phyloP scores from a whole-genome alignment of 2,797 vertebrate genomes.

The Spinibarbus caldwelli region DNA sequence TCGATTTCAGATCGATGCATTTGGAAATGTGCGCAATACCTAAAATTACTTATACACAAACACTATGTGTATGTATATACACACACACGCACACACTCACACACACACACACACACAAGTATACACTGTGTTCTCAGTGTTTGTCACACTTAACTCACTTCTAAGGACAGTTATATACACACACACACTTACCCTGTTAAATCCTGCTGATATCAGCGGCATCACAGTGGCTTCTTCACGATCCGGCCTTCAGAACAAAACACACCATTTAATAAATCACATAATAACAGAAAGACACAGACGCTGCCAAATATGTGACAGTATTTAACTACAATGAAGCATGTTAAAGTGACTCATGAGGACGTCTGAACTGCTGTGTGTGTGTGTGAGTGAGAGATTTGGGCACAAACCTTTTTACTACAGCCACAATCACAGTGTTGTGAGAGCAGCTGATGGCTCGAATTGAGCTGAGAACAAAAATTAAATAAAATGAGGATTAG shows the following conservation, averaged over 20 bases:
- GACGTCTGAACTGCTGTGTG: not conserved
- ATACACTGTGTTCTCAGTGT: not conserved
- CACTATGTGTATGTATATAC: not conserved
- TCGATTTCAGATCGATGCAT: not conserved
- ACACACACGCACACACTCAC: too few relatives aligned
- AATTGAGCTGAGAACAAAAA: slow-evolving; percentile 86
- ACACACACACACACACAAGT: too few relatives aligned
- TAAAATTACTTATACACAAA: not conserved
- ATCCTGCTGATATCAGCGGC: slow-evolving; percentile 93
- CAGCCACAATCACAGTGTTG: slow-evolving; percentile 96
- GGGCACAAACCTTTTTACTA: slow-evolving; percentile 89
- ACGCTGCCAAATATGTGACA: not conserved
- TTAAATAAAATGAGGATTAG: not conserved
- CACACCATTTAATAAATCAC: not conserved
- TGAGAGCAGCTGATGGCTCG: slow-evolving; percentile 90
- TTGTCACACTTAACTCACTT: not conserved
- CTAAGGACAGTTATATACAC: not conserved
- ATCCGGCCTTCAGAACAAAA: slow-evolving; percentile 80
- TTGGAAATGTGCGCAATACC: not conserved
- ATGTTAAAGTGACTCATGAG: not conserved
- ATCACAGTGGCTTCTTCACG: slow-evolving; percentile 92
- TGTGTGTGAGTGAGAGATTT: not conserved
- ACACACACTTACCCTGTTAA: slow-evolving; percentile 87
- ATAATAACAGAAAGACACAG: not conserved
- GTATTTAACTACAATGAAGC: not conserved